Percentiles rank a stretch among this genome's conserved stretches.
Conservation (phyloP, 2,888 invertebrate species). For the Lypha dubia region DNA sequence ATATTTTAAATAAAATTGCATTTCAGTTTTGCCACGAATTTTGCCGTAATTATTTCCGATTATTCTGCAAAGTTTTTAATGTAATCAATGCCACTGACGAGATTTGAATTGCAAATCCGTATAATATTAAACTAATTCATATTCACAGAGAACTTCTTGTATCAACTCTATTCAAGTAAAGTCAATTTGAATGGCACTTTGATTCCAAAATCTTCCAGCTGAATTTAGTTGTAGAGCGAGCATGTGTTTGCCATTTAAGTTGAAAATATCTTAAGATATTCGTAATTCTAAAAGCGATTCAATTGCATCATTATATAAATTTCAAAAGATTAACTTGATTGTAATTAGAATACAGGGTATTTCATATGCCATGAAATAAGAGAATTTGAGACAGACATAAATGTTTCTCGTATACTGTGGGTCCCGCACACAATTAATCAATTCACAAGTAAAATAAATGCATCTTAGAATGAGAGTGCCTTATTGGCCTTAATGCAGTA, state of each 20-base stretch:
- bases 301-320: neutral
- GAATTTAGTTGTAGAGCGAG: neutral
- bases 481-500: no score
- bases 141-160: neutral
- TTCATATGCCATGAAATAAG: neutral
- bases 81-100: neutral
- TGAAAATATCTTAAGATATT: neutral
- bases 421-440: no score
- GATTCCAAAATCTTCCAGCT: neutral
- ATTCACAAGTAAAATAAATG: no score
- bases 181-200: neutral
- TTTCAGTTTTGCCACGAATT: neutral
- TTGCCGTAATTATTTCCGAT: constrained; percentile 24
- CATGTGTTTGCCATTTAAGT: neutral
- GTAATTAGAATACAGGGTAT: neutral
- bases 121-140: constrained; percentile 17
- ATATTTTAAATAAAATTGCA: neutral
- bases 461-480: no score
- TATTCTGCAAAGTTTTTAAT: constrained; percentile 5
- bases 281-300: neutral
- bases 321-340: neutral
- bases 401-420: no score
- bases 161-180: neutral
- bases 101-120: constrained; percentile 44
- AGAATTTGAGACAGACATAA: no score